These are phyloP conservation scores for Bimastos eiseni DNA, from an alignment of 2,888 invertebrate species.

Conservation along the genomic window DNA sequence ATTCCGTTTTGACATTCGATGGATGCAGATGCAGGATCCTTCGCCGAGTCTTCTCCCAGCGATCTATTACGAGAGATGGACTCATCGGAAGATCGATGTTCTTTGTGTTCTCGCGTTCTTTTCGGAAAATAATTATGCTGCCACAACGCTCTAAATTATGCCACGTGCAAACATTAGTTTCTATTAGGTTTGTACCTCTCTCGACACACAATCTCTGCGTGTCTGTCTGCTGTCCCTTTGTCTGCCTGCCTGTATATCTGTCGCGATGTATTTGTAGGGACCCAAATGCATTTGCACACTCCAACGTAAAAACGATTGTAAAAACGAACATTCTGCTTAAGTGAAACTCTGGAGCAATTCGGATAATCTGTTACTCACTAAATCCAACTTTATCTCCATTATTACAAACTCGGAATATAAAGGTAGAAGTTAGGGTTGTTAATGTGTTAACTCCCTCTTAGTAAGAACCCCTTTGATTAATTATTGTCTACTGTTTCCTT, in stretches of 20 bases:
- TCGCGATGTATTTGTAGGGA: not conserved
- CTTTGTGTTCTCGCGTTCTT: not conserved
- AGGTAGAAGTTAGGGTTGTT: no score
- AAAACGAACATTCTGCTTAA: not conserved
- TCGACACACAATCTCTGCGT: not conserved
- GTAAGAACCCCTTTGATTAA: no score
- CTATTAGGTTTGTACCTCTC: no score
- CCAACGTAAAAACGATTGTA: no score
- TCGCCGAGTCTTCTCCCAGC: not conserved
- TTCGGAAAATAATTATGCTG: not conserved
- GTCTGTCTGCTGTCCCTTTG: not conserved
- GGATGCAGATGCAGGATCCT: not conserved
- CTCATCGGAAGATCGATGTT: not conserved
- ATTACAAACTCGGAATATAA: no score
- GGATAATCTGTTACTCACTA: not conserved
- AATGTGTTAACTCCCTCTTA: no score
- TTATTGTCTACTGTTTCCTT: no score
- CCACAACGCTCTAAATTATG: not conserved
- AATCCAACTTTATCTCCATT: not conserved
- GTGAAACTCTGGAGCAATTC: not conserved
- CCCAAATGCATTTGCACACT: no score
- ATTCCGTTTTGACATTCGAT: not conserved
- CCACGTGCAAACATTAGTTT: no score
- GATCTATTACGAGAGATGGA: not conserved
- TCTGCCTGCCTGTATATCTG: not conserved